Percentiles rank a stretch among this genome's conserved stretches.
phyloP scores from a whole-genome alignment of 92 coral and sea anemone genomes.

The Zoanthus sansibaricus region DNA sequence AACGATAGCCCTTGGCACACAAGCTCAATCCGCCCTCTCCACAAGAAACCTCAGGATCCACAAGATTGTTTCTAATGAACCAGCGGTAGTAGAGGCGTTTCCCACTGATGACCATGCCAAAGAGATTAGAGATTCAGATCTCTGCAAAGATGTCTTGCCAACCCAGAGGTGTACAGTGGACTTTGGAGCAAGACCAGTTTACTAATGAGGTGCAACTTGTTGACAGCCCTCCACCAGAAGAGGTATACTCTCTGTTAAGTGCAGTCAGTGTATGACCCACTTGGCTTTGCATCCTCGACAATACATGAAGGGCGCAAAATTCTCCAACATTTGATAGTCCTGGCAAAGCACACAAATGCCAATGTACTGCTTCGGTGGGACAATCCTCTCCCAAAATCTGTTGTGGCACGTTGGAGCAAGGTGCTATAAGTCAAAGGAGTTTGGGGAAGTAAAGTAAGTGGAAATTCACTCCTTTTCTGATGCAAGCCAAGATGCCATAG shows the following conservation, averaged over 20 bases:
- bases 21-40: neutral
- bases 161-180: neutral
- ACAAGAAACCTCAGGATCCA: slow-evolving; percentile 25
- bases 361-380: slow-evolving; percentile 27
- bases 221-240: slow-evolving; percentile 20
- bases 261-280: slow-evolving; percentile 35
- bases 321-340: slow-evolving; percentile 35
- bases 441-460: slow-evolving; percentile 4
- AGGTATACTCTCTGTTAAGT: slow-evolving; percentile 7
- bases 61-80: slow-evolving; percentile 38
- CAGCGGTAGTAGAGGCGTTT: neutral
- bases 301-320: slow-evolving; percentile 42
- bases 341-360: slow-evolving; percentile 5
- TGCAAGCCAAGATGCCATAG: slow-evolving; percentile 59
- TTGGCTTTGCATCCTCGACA: slow-evolving; percentile 39
- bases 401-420: slow-evolving; percentile 28
- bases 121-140: neutral
- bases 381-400: slow-evolving; percentile 40
- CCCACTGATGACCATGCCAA: neutral
- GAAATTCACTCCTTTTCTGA: slow-evolving; percentile 37
- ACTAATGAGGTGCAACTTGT: neutral
- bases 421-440: slow-evolving; percentile 24
- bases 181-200: neutral
- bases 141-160: neutral
- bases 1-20: neutral